Evolutionary conservation across 53 echinoderm and acorn worm genomes (phyloP), one percentile per base, ranked within the genome.

Genomic region (Actinopyga echinites): DNA sequence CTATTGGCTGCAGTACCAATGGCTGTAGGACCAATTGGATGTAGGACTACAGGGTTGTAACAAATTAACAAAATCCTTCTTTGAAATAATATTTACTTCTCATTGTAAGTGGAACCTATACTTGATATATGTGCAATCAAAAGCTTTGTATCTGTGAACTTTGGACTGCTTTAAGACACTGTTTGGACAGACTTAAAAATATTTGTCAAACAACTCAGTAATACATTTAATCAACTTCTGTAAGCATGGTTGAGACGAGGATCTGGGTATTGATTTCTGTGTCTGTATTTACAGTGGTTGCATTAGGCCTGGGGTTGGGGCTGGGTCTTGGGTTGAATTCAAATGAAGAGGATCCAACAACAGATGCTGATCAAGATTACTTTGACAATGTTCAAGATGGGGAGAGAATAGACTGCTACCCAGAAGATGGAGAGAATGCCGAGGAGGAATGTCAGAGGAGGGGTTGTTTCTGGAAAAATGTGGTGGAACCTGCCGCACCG

Each of bases 391-490:
- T 78, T 55, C 32, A 24, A 33, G 78, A 78, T 78, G 57, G 26
- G 1, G 78, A 78, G 5, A 54, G 91, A 30, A 87, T 90, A 65
- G 88, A 90, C 56, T 93, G 93, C 55, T 85, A 77, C 58, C 90
- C 90, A 0, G 88, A 90, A 10, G 88, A 85, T 23, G 57, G 9
- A 17, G 78, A 43, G 13, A 82, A 55, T 4, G 78, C 66, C 11
- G 32, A 82, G 37, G 82, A 64, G 26, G 71, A 62, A 3, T 93
- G 93, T 71, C 79, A 87, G 57, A 83, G 57, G 15, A 52, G 93
- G 20, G 93, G 93, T 2, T 93, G 93, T 56, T 87, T 84, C 52
- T 93, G 93, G 93, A 87, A 85, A 65, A 26, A 36, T 5, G 78
- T 69, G n/a, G 65, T 28, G 5, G 82, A 82, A 11, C 67, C 74